phyloP scores from a whole-genome alignment of 2,888 invertebrate species.

The Apeira syringaria region DNA sequence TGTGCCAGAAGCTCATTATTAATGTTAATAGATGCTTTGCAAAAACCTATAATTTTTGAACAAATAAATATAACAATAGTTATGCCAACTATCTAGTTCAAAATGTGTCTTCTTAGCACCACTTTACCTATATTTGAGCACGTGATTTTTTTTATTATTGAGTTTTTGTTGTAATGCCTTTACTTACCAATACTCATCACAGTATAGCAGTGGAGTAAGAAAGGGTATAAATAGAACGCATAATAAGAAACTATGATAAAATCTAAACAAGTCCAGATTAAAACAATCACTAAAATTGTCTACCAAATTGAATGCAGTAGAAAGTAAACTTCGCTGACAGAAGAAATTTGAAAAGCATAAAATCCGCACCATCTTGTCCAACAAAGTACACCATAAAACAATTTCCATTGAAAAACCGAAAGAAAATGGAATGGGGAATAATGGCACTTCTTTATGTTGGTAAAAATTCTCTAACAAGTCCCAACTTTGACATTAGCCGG shows the following conservation, averaged over 20 bases:
- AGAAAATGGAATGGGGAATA: slow-evolving; percentile 54
- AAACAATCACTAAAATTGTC: slow-evolving; percentile 6
- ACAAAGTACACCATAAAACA: slow-evolving; percentile 38
- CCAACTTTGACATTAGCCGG: slow-evolving; percentile 77
- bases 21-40: no score
- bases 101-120: no score
- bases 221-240: no score
- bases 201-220: no score
- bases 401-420: slow-evolving; percentile 42
- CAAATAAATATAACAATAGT: no score
- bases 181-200: no score
- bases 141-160: no score
- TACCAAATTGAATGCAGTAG: slow-evolving; percentile 16
- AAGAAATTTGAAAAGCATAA: slow-evolving; percentile 31
- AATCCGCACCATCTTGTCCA: slow-evolving; percentile 31
- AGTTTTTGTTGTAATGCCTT: no score
- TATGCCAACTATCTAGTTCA: no score
- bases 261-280: neutral
- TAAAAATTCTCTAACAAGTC: slow-evolving; percentile 72
- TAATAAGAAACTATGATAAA: neutral
- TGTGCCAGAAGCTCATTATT: no score
- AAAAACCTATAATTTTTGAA: no score
- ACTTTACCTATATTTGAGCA: no score
- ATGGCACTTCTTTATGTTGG: slow-evolving; percentile 63
- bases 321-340: slow-evolving; percentile 19